Conservation (phyloP, 2,113 vertebrate species). For the Apaloderma vittatum region DNA sequence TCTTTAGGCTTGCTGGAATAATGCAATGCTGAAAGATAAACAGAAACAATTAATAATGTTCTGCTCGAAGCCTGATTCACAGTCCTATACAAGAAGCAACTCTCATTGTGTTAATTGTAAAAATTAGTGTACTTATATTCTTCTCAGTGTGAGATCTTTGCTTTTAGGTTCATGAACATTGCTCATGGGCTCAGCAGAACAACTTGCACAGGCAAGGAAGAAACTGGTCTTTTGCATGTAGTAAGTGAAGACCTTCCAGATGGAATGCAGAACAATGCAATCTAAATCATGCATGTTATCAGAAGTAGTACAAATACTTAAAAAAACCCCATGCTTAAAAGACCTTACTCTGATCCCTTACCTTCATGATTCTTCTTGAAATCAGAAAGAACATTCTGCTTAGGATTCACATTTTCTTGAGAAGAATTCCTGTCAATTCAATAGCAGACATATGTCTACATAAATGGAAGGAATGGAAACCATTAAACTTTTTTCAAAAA, state of each 20-base stretch:
- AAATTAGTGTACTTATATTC: background rate
- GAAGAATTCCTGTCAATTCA: conserved; percentile 73
- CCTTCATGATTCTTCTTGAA: conserved; percentile 66
- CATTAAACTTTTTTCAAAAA: background rate
- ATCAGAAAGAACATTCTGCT: conserved; percentile 32
- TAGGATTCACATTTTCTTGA: conserved; percentile 24
- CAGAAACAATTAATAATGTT: conserved; percentile 16
- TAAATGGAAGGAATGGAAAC: conserved; percentile 43
- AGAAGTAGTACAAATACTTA: background rate
- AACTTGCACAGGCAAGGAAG: background rate
- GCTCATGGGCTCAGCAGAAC: background rate
- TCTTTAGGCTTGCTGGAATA: conserved; percentile 52
- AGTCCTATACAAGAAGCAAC: background rate
- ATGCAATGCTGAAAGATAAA: conserved; percentile 45
- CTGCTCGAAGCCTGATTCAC: background rate
- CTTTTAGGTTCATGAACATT: background rate
- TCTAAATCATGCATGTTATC: background rate
- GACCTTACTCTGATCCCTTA: conserved; percentile 18
- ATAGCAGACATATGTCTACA: conserved; percentile 42
- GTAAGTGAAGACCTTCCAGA: background rate
- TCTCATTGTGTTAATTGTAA: background rate
- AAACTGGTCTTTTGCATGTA: background rate
- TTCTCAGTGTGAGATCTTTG: background rate
- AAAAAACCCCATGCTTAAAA: background rate
- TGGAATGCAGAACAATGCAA: background rate